These are phyloP conservation scores for Indicator indicator DNA, from an alignment of 2,113 vertebrate genomes.

Conservation along the genomic window DNA sequence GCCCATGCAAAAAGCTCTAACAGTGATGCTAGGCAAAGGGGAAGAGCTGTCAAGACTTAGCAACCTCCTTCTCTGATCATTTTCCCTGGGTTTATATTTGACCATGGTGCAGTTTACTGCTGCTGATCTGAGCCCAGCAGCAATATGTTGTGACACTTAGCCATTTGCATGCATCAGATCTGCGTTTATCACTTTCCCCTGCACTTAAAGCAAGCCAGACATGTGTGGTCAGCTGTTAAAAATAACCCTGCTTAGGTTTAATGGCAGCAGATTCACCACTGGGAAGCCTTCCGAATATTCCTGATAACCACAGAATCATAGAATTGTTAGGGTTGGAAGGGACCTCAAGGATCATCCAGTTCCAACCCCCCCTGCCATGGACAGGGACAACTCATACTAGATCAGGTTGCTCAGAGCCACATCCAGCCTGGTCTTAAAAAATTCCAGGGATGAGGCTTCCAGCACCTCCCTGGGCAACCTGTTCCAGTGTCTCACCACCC, in stretches of 20 bases:
- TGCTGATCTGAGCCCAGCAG: not conserved
- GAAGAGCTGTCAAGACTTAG: not conserved
- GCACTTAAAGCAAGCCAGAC: not conserved
- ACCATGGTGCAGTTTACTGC: not conserved
- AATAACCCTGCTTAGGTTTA: not conserved
- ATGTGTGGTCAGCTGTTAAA: not conserved
- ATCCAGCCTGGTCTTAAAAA: too few relatives aligned
- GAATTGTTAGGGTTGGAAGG: too few relatives aligned
- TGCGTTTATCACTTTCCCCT: not conserved
- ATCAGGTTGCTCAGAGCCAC: too few relatives aligned
- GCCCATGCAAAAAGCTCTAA: not conserved
- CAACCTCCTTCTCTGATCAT: not conserved
- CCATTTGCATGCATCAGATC: not conserved
- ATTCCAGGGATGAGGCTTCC: too few relatives aligned
- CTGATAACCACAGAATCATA: not conserved
- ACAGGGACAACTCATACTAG: too few relatives aligned
- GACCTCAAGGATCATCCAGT: too few relatives aligned
- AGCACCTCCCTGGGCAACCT: too few relatives aligned
- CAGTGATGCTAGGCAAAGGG: not conserved
- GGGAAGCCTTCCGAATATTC: not conserved
- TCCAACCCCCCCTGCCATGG: too few relatives aligned
- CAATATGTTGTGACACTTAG: not conserved
- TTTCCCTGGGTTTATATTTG: not conserved
- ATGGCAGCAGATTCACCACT: not conserved
- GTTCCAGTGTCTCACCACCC: too few relatives aligned